Evolutionary conservation across 2,113 vertebrate genomes (phyloP), one percentile per base, ranked within the genome.

Genomic region (Microcebus griseorufus): DNA sequence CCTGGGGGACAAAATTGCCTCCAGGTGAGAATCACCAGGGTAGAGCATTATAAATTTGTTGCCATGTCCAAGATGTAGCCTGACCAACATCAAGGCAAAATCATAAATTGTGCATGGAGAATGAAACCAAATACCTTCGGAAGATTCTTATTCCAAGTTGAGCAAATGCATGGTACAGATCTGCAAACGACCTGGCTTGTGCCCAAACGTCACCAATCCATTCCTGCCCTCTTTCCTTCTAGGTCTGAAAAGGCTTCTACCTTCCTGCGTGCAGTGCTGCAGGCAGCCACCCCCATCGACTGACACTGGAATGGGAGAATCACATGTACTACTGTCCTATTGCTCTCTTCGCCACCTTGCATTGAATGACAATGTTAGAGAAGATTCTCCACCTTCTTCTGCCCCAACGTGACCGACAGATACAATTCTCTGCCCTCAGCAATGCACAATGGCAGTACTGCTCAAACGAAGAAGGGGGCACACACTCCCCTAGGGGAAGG

Each of bases 321-420:
- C 48, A 16, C 37, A 12, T 6, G n/a, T 23, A 2, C 70, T 42
- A 2, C 5, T 27, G 29, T 39, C 6, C 45, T 22, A 0, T 1
- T 58, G 32, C 29, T 34, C 39, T 25, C 76, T 62, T 64, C 88
- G 76, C 9, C 48, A 17, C 2, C 64, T 48, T 64, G 29, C 58
- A 14, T 2, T 60, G 42, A 82, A 73, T 60, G n/a, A 64, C 80
- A 69, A 23, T 20, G 12, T 6, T 22, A 84, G 67, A 86, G 25
- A 42, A 45, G 48, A 7, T 48, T 73, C 45, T 39, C 48, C 16
- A 37, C 20, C n/a, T 62, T 82, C 60, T 51, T 85, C n/a, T 55
- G n/a, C 67, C 25, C 67, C 60, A 80, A 4, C 6, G 14, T 4
- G 27, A 42, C 83, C 29, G 48, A 48, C 0, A 78, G 67, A 25